Evolutionary conservation across 2,888 invertebrate genomes (phyloP).

Genomic region (Himalopsyche japonica): DNA sequence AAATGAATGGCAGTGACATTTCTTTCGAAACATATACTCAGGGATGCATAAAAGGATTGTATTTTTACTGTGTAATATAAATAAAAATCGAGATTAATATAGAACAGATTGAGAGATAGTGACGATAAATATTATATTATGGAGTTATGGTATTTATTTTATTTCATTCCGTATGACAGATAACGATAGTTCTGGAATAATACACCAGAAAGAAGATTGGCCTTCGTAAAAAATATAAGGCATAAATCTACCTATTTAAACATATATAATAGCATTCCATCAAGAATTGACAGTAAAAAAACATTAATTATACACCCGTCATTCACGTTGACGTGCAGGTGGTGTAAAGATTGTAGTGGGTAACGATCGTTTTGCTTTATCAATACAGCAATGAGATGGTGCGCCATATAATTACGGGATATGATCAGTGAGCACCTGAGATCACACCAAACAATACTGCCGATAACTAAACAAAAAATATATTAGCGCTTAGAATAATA

Average conservation of each 20-base stretch:
- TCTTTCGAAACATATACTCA: too few relatives aligned
- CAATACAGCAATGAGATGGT: not conserved
- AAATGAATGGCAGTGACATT: too few relatives aligned
- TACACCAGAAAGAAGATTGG: not conserved
- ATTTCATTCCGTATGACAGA: too few relatives aligned
- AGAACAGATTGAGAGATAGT: too few relatives aligned
- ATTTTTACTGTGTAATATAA: too few relatives aligned
- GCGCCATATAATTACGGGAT: not conserved
- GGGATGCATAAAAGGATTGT: too few relatives aligned
- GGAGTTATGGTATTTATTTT: too few relatives aligned
- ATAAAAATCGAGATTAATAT: too few relatives aligned
- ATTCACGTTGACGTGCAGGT: not conserved
- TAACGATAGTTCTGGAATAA: too few relatives aligned
- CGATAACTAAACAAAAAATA: too few relatives aligned
- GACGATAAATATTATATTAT: too few relatives aligned
- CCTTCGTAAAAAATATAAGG: not conserved
- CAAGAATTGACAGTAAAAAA: not conserved
- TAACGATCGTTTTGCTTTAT: not conserved
- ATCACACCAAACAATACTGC: not conserved
- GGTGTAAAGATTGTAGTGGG: not conserved
- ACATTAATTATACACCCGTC: not conserved
- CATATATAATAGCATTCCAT: not conserved
- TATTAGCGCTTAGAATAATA: too few relatives aligned
- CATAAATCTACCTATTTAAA: not conserved
- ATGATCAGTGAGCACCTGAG: not conserved